Evolutionary conservation across 2,888 invertebrate genomes (phyloP).

Genomic region (Bellardia pandia): DNA sequence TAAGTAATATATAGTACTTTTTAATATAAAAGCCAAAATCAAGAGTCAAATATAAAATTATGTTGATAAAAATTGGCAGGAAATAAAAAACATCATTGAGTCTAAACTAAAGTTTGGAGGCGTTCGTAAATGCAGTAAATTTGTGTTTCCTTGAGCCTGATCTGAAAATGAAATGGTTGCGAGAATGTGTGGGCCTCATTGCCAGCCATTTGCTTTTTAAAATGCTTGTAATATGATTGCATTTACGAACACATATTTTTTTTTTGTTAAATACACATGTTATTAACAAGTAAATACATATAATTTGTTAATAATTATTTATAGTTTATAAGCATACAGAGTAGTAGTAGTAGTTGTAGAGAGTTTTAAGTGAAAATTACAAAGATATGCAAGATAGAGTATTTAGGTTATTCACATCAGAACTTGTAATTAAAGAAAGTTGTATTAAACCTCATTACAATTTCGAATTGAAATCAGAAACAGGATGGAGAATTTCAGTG

Average conservation of each 20-base stretch:
- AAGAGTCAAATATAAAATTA: conserved; percentile 17
- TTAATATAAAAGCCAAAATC: conserved; percentile 52
- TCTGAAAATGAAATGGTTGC: too few species aligned
- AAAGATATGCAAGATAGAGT: conserved; percentile 50
- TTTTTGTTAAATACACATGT: conserved; percentile 19
- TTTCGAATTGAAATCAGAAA: background rate
- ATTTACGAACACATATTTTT: background rate
- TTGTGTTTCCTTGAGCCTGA: too few species aligned
- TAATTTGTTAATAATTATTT: conserved; percentile 32
- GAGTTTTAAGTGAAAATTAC: background rate
- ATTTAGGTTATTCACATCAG: conserved; percentile 19
- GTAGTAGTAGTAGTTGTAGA: background rate
- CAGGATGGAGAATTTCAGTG: background rate
- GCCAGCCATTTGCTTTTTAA: too few species aligned
- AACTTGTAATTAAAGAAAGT: background rate
- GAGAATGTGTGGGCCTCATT: too few species aligned
- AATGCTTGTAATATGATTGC: too few species aligned
- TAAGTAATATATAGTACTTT: conserved; percentile 42
- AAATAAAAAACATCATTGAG: conserved; percentile 25
- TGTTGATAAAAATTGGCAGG: conserved; percentile 41
- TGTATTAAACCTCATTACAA: background rate
- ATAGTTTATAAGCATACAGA: conserved; percentile 35
- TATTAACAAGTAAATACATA: conserved; percentile 42
- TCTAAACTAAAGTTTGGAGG: conserved; percentile 22
- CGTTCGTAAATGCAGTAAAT: too few species aligned